Conservation (phyloP, 1,140 invertebrate genomes). For the Antheraea mylitta region DNA sequence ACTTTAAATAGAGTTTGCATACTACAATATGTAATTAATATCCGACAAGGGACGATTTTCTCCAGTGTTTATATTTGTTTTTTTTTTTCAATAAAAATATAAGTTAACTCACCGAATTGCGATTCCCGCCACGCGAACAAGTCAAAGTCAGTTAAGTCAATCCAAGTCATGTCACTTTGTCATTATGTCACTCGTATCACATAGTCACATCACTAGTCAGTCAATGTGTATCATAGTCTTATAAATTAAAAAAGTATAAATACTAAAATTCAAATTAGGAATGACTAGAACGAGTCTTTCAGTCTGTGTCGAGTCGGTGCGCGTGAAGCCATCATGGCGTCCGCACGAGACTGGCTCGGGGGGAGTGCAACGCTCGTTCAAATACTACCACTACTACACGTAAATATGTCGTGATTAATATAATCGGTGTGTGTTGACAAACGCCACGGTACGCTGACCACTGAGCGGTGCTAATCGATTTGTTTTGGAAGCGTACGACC, state of each 20-base stretch:
- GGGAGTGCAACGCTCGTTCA: conserved; percentile 37
- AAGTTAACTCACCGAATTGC: conserved; percentile 30
- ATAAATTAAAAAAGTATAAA: conserved; percentile 19
- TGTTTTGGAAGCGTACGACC: conserved; percentile 3
- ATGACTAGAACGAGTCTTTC: conserved; percentile 51
- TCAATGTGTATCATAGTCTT: conserved; percentile 21
- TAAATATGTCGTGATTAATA: conserved; percentile 10
- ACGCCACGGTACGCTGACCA: neutral
- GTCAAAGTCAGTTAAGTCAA: conserved; percentile 28
- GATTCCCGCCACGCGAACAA: conserved; percentile 20
- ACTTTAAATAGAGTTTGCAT: too few relatives aligned
- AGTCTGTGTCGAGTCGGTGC: conserved; percentile 49
- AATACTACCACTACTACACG: conserved; percentile 70
- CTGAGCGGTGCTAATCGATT: neutral
- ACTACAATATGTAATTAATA: too few relatives aligned
- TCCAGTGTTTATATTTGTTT: too few relatives aligned
- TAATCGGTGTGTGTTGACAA: conserved; percentile 10
- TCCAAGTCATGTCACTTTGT: conserved; percentile 41
- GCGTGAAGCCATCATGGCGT: conserved; percentile 57
- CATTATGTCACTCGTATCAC: conserved; percentile 36
- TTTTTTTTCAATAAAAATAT: too few relatives aligned
- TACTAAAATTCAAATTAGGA: conserved; percentile 23
- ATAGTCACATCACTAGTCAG: conserved; percentile 30
- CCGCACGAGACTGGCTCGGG: conserved; percentile 52
- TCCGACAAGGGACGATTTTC: too few relatives aligned